Evolutionary conservation across 2,888 invertebrate species (phyloP), one percentile per base, ranked within the genome.

Genomic region (Acanthopleura granulata): DNA sequence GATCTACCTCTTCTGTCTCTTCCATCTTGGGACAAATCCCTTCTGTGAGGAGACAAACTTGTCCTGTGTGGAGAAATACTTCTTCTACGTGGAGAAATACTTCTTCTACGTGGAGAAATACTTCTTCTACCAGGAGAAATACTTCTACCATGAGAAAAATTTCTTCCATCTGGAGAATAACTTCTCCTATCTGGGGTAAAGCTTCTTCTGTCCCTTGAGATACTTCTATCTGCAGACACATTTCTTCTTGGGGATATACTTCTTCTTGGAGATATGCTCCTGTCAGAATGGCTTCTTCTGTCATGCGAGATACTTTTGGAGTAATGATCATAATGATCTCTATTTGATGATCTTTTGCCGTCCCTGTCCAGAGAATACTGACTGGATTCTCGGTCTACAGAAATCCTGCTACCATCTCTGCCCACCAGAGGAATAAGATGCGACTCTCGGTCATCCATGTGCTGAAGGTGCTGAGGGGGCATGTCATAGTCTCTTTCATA

Each of bases 401-500:
- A 18, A 40, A 40, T 40, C 11, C 57, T 72, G 49, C 18, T 51
- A 25, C 29, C 51, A 12, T 18, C 18, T n/a, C 57, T 18, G 4
- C 18, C 18, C 4, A n/a, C 57, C 22, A 22, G 57, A 57, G 57
- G 22, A n/a, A 57, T 57, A 1, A n/a, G n/a, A n/a, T 22, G 57
- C 3, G 57, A 57, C 12, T 22, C n/a, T 22, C 57, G 18, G 12
- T 57, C 18, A 22, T 57, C 22, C 18, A 12, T 3, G 57, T 57
- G 22, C 57, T 57, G 57, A 3, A 57, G 22, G 3, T n/a, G n/a
- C 22, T 57, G 57, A 57, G 57, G 57, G 3, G 57, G 57, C 57
- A 57, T 57, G 12, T 57, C 57, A 57, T 57, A 57, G 22, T 57
- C 57, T 57, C 57, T 18, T 57, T 57, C 57, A 57, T 57, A 57